Percentiles rank a stretch among this genome's conserved stretches.
These are phyloP conservation scores for Caenorhabditis sp. DNA, from an alignment of 2,888 invertebrate species.

Conservation along the genomic window DNA sequence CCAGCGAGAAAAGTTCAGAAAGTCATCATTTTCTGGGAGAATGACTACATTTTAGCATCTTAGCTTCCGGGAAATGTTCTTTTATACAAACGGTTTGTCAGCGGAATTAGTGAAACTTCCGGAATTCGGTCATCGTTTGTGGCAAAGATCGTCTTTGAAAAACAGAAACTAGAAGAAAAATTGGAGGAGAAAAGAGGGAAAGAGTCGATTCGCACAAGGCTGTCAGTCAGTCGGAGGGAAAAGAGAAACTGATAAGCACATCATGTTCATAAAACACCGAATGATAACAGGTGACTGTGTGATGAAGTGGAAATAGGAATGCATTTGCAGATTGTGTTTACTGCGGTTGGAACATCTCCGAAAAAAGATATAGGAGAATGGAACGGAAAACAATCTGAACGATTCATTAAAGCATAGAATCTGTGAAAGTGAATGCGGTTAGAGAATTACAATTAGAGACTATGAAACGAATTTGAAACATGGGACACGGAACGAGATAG, in stretches of 20 bases:
- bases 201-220: neutral
- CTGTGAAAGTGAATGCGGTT: conserved; percentile 8
- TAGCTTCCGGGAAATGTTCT: neutral
- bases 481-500: conserved; percentile 6
- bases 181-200: neutral
- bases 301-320: neutral
- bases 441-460: conserved; percentile 11
- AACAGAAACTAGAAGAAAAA: conserved; percentile 33
- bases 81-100: conserved; percentile 5
- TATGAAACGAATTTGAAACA: neutral
- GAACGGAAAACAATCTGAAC: neutral
- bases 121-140: conserved; percentile 6
- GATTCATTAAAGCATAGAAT: conserved; percentile 10
- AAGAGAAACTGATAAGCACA: conserved; percentile 15
- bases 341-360: no score
- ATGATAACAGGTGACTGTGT: conserved; percentile 28
- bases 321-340: neutral
- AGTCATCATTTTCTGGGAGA: no score
- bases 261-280: conserved; percentile 36
- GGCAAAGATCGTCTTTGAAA: neutral
- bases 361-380: no score
- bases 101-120: conserved; percentile 8
- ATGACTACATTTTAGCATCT: neutral
- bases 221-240: conserved; percentile 15
- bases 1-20: neutral